Percentiles rank a stretch among this genome's conserved stretches.
phyloP scores from a whole-genome alignment of 2,113 vertebrate genomes.

The Gnathonemus echidnorhynchus region DNA sequence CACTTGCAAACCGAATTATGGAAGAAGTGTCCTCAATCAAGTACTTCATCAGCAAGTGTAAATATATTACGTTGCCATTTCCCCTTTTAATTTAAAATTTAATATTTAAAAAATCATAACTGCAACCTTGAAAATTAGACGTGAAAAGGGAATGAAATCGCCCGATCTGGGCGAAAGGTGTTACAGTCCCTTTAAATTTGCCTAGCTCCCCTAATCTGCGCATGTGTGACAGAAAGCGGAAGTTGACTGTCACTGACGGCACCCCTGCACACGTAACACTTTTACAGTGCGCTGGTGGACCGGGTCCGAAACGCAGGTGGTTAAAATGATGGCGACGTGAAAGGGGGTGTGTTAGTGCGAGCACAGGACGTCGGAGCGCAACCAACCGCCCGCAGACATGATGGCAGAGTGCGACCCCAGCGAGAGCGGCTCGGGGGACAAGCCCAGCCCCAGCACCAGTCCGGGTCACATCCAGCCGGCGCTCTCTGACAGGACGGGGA shows the following conservation, averaged over 20 bases:
- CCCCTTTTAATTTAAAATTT: neutral
- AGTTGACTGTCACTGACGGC: conserved; percentile 16
- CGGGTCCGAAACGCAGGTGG: neutral
- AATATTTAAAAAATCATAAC: neutral
- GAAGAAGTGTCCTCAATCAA: neutral
- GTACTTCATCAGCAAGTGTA: neutral
- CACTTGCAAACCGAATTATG: neutral
- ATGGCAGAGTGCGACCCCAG: conserved; percentile 61
- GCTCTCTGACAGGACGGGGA: conserved; percentile 41
- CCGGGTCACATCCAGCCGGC: conserved; percentile 27
- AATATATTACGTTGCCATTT: neutral
- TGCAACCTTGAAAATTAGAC: neutral
- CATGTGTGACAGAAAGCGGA: conserved; percentile 53
- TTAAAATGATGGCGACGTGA: conserved; percentile 37
- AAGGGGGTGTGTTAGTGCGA: neutral
- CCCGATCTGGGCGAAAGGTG: neutral
- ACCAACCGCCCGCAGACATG: conserved; percentile 39
- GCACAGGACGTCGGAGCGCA: neutral
- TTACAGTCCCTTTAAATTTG: neutral
- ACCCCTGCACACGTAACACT: conserved; percentile 42
- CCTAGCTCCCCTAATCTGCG: conserved; percentile 11
- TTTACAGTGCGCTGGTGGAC: neutral
- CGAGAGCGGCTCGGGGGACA: conserved; percentile 35
- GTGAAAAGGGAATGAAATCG: neutral
- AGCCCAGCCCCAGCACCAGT: conserved; percentile 33